Base-by-base conservation (phyloP, 2,888 invertebrate species). In the Acrobasis repandana region DNA sequence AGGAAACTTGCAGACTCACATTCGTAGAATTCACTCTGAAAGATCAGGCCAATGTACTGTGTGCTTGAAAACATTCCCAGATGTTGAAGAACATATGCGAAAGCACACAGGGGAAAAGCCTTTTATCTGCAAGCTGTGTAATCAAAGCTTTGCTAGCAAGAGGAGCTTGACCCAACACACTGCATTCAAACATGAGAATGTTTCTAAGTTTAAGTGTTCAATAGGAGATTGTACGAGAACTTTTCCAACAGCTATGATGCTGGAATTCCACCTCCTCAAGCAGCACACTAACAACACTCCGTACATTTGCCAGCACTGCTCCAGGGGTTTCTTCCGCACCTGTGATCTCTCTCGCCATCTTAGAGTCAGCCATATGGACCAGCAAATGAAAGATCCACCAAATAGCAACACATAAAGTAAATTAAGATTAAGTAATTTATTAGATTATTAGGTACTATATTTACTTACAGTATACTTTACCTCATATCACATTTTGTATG, bases 71-170 rank as follows among this genome's bases (percentile, higher is more conserved):
- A 86, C 90, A 8, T 94, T 92, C 67, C 86, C 94, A 0, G 92
- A 94, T 70, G 69, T 94, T 15, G 91, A 90, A 57, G 90, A 87
- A 1, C 94, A 94, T 66, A 93, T 93, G 93, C 79, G 92, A 0
- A 92, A 92, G 64, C 94, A 94, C 65, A 94, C 93, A 0, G 94
- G 94, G 0, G 93, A 93, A 66, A 93, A 84, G 51, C 90, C 90
- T 0, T 90, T 82, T 67, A 65, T 73, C 0, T 93, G 93, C 68
- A 79, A 79, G 33, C 63, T 85, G 15, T 93, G 93, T 67, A 78
- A 80, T 38, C 82, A 84, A 60, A 71, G 82, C 1, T 93, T 86
- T 70, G 74, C 76, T 1, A 79, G 81, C 0, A 82, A 87, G 62
- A 73, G 89, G 0, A 88, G 89, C 66, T 69, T 92, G 18, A 78